Conservation (phyloP, 2,888 invertebrate species). For the Acleris laterana region DNA sequence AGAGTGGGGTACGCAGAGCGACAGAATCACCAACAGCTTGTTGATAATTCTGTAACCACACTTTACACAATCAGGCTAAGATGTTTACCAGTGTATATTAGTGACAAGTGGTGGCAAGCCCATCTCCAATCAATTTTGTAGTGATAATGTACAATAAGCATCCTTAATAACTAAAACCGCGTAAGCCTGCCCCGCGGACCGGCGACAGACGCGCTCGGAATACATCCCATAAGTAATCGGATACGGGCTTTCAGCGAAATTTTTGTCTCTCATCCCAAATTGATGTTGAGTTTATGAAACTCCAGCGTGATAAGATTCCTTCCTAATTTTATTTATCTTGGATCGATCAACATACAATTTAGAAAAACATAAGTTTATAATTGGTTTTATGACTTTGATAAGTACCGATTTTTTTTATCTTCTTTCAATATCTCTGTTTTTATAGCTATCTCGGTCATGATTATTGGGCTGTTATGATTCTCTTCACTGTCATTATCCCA, state of each 20-base stretch:
- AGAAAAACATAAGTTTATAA: conserved; percentile 14
- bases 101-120: no score
- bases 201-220: conserved; percentile 58
- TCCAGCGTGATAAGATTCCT: conserved; percentile 58
- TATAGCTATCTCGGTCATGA: neutral
- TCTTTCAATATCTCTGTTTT: no score
- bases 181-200: conserved; percentile 47
- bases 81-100: no score
- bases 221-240: conserved; percentile 72
- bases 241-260: conserved; percentile 73
- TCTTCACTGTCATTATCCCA: no score
- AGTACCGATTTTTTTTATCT: no score
- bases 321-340: conserved; percentile 40
- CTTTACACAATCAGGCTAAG: no score
- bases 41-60: no score
- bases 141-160: neutral
- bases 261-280: conserved; percentile 71
- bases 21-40: no score
- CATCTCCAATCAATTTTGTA: no score
- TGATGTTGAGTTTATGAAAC: conserved; percentile 64
- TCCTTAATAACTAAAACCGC: conserved; percentile 13
- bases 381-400: conserved; percentile 5
- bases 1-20: no score
- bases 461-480: no score
- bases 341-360: conserved; percentile 40